Evolutionary conservation across 1,140 invertebrate genomes (phyloP), one percentile per base, ranked within the genome.

Genomic region (Zaprionus ghesquierei): DNA sequence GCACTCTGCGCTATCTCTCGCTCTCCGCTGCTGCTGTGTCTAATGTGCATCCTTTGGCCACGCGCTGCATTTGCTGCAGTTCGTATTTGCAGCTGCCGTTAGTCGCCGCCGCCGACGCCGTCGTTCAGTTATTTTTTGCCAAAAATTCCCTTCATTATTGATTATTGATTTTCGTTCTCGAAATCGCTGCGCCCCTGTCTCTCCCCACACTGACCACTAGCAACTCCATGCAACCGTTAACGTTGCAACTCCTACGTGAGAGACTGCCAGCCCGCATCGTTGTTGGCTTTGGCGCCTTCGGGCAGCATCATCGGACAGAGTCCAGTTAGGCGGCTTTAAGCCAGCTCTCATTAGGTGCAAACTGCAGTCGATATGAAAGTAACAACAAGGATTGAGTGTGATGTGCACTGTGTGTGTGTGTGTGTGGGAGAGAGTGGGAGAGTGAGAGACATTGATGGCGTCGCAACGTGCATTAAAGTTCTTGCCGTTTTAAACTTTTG

Each of bases 151-250:
- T 75, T 77, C 63, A 89, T 53, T 89, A 87, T 87, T 63, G 84
- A 87, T 87, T 87, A 87, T 87, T 89, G 84, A 87, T 87, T 87
- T 89, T 79, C 61, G 71, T 46, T 27, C 38, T 38, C 46, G 25
- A 18, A 33, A 9, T 9, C 25, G 25, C 25, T 29, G 22, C 29
- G 46, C 27, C 29, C 38, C n/a, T 20, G 25, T 5, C 8, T 27
- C 23, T 63, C 23, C 15, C 35, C 15, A 29, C 22, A 23, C 38
- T 29, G 50, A n/a, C 31, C 27, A 12, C 64, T 55, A 50, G 15
- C 33, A 15, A 18, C 33, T 51, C 35, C 41, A 64, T 38, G 23
- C 15, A 46, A 13, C 15, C 33, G 31, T 25, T 58, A 20, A 2
- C 25, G 12, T 25, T 55, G n/a, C 15, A 20, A 41, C 22, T 22